These are phyloP conservation scores for Xylocampa areola DNA, from an alignment of 2,888 invertebrate species.

Conservation along the genomic window DNA sequence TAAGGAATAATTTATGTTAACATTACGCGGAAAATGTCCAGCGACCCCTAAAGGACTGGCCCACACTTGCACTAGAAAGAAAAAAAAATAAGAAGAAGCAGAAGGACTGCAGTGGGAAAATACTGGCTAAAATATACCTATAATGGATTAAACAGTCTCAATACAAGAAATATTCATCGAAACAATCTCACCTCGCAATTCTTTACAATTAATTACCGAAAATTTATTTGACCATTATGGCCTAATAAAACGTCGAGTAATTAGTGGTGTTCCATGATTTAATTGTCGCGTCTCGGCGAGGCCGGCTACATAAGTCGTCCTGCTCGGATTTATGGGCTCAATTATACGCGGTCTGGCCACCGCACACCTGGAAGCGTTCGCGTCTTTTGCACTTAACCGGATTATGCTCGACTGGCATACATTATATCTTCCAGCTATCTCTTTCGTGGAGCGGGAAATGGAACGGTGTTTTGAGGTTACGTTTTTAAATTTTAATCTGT, in stretches of 20 bases:
- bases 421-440: constrained; percentile 52
- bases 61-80: no score
- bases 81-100: no score
- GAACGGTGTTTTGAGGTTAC: constrained; percentile 24
- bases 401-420: constrained; percentile 65
- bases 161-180: constrained; percentile 15
- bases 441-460: constrained; percentile 38
- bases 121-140: no score
- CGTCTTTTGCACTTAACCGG: constrained; percentile 72
- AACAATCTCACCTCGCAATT: constrained; percentile 21
- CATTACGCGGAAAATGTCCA: no score
- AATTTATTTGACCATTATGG: constrained; percentile 42
- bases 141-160: background rate
- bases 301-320: constrained; percentile 76
- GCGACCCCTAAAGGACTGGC: no score
- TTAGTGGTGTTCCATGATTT: constrained; percentile 83
- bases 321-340: constrained; percentile 83
- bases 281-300: constrained; percentile 82
- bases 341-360: constrained; percentile 81
- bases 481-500: constrained; percentile 5
- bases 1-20: no score
- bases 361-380: constrained; percentile 60
- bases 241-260: constrained; percentile 66
- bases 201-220: constrained; percentile 31
- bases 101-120: no score